Evolutionary conservation across 2,888 invertebrate species (phyloP), one percentile per base, ranked within the genome.

Genomic region (Euplexia lucipara): DNA sequence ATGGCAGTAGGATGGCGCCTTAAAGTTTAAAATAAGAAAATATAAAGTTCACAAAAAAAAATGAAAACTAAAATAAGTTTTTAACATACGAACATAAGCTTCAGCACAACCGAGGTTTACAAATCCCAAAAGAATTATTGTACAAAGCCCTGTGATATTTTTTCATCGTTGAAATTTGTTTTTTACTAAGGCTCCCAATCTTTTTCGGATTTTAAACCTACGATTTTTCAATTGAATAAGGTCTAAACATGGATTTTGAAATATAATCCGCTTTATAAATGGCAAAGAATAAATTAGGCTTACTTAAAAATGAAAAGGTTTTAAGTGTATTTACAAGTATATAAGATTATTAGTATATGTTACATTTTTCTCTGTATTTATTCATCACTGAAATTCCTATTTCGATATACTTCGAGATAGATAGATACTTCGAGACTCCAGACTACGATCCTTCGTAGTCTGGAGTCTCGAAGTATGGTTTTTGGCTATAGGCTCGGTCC

Each of bases 141-240:
- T 26, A 41, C n/a, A 51, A 62, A 52, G 18, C 9, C 34, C 9
- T 42, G 18, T 26, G 52, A 41, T 26, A 8, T 26, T 51, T 51
- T 26, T 51, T 51, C 41, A 34, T 34, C 39, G 34, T 41, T 20
- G 39, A 34, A 65, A 32, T 62, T 41, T 2, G 9, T 34, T 34
- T 62, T 49, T 49, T 18, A 16, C 18, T 18, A 22, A 22, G 16
- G n/a, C 64, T 18, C 32, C 1, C 18, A 34, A 66, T 42, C 9
- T n/a, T 18, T 52, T 52, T 20, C n/a, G 12, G 18, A 26, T 41
- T 41, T 26, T n/a, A 65, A 34, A 9, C 22, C 12, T 34, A 7
- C 5, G 12, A 34, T 22, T 66, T 52, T 66, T 10, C 32, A 32
- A 22, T 22, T 41, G 39, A 66, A 66, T 18, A 51, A 41, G 1